Evolutionary conservation across 2,797 vertebrate species (phyloP).

Genomic region (Mormyrus hasselquistii): DNA sequence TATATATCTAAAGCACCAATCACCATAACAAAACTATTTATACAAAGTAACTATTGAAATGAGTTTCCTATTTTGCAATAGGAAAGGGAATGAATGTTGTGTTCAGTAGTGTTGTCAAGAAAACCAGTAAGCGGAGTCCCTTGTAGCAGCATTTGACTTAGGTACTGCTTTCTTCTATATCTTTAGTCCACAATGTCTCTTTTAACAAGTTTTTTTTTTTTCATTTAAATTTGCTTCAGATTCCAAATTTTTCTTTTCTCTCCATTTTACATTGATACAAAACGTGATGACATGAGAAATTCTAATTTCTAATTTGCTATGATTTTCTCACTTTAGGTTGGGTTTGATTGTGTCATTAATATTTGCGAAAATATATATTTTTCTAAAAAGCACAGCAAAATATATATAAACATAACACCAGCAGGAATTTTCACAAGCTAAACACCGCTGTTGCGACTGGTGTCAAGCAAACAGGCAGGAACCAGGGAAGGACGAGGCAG

Average conservation of each 20-base stretch:
- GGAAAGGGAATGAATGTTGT: background rate
- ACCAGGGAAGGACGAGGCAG: no score
- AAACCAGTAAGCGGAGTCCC: background rate
- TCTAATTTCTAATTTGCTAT: background rate
- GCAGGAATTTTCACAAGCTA: background rate
- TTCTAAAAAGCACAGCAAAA: background rate
- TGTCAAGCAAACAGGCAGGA: no score
- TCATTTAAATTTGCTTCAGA: background rate
- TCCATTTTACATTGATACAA: background rate
- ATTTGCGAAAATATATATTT: background rate
- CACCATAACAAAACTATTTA: background rate
- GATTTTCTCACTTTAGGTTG: background rate
- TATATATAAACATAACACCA: background rate
- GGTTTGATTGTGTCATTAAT: background rate
- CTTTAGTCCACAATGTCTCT: background rate
- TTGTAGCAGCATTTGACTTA: background rate
- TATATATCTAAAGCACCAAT: background rate
- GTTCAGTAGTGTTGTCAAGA: background rate
- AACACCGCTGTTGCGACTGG: background rate
- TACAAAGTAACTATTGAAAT: background rate
- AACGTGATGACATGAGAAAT: background rate
- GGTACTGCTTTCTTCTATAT: background rate
- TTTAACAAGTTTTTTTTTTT: background rate
- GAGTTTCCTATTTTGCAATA: background rate
- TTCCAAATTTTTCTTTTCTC: background rate